A percentile compares a stretch with the other conserved stretches of the same genome.
Conservation (phyloP, 2,113 vertebrate species). For the Anhinga rufa region DNA sequence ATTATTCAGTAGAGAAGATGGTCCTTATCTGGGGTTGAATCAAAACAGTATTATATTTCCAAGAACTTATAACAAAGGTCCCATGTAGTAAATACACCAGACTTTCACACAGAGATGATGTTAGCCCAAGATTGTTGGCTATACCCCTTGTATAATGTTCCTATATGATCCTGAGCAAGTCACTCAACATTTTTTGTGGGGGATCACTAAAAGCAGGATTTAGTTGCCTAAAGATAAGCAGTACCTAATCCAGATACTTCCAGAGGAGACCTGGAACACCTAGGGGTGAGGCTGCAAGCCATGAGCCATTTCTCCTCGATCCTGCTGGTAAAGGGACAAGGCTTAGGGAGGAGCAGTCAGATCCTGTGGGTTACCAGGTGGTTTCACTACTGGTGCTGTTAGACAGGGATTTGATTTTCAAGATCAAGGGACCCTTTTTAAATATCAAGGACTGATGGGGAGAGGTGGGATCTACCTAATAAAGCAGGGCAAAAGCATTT, state of each 20-base stretch:
- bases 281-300: background rate
- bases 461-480: background rate
- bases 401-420: background rate
- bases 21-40: background rate
- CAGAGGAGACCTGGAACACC: background rate
- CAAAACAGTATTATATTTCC: background rate
- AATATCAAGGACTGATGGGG: background rate
- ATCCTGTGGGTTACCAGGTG: background rate
- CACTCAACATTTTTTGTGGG: background rate
- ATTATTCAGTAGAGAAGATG: background rate
- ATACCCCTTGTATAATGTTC: background rate
- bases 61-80: background rate
- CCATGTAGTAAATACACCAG: background rate
- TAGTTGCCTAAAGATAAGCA: background rate
- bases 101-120: rapidly evolving
- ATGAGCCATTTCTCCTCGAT: background rate
- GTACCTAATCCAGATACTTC: background rate
- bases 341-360: background rate
- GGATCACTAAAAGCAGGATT: background rate
- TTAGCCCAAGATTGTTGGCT: background rate
- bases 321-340: background rate
- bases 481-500: background rate
- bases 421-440: background rate
- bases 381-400: background rate
- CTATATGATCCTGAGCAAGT: background rate